Evolutionary conservation across 2,888 invertebrate species (phyloP).

Genomic region (Plutella xylostella): DNA sequence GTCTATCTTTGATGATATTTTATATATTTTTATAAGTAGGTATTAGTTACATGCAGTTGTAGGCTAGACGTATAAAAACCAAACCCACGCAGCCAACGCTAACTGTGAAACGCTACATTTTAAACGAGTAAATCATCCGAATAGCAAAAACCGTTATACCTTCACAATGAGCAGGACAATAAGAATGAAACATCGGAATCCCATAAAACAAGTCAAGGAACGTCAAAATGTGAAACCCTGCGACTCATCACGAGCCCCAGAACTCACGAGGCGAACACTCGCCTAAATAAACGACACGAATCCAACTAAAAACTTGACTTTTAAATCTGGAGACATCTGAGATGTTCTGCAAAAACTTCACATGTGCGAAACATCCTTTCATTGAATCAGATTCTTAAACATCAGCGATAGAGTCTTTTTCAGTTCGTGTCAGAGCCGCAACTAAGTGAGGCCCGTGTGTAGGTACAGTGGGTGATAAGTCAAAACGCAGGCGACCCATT

Average conservation of each 20-base stretch:
- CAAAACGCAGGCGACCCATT: slow-evolving; percentile 42
- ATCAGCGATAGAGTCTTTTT: not conserved
- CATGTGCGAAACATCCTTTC: slow-evolving; percentile 7
- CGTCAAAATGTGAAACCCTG: slow-evolving; percentile 5
- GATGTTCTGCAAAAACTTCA: slow-evolving; percentile 6
- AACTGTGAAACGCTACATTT: not conserved
- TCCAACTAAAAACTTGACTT: slow-evolving; percentile 16
- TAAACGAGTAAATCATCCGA: not conserved
- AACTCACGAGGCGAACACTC: slow-evolving; percentile 1
- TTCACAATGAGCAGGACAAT: not conserved
- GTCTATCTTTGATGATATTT: not conserved
- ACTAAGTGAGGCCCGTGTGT: no score
- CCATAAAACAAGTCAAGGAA: slow-evolving; percentile 6
- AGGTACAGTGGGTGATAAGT: slow-evolving; percentile 33
- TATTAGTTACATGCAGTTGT: not conserved
- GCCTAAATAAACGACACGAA: slow-evolving; percentile 8
- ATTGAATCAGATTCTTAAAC: no score
- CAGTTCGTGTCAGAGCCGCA: not conserved
- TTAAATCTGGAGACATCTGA: slow-evolving; percentile 10
- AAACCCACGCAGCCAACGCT: no score
- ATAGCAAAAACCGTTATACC: not conserved
- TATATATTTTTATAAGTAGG: not conserved
- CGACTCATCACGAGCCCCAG: slow-evolving; percentile 4
- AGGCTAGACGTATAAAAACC: no score
- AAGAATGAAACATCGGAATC: slow-evolving; percentile 9